Percentiles rank a stretch among this genome's conserved stretches.
Evolutionary conservation across 2,797 vertebrate species (phyloP).

Genomic region (Manis javanica): DNA sequence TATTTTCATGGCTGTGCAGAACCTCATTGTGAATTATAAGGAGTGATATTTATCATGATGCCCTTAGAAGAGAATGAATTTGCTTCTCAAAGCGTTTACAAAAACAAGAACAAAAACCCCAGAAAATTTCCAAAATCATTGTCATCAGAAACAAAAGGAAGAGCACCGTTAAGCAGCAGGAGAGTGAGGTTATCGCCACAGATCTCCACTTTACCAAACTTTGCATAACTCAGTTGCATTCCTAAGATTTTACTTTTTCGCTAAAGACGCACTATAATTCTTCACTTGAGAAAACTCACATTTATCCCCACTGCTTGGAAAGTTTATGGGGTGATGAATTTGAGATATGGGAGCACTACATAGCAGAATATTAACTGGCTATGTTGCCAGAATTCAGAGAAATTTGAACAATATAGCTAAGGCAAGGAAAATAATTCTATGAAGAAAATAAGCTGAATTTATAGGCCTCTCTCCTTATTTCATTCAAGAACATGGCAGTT

Average conservation of each 20-base stretch:
- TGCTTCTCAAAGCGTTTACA: background rate
- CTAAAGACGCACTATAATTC: background rate
- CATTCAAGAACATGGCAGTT: background rate
- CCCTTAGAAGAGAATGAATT: background rate
- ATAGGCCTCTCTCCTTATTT: background rate
- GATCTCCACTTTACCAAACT: background rate
- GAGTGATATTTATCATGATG: background rate
- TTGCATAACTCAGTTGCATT: accelerated
- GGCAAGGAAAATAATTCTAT: background rate
- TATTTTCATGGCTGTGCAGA: background rate
- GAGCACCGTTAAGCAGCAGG: background rate
- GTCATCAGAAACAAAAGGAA: background rate
- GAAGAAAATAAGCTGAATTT: conserved; percentile 5
- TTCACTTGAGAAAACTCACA: conserved; percentile 6
- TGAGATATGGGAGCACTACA: conserved; percentile 36
- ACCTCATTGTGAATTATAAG: background rate
- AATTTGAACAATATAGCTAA: background rate
- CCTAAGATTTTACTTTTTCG: background rate
- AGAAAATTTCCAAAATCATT: background rate
- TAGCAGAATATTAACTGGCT: conserved; percentile 16
- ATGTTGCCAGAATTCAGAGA: background rate
- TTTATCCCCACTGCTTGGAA: background rate
- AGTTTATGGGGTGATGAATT: conserved; percentile 64
- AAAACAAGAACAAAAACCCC: background rate
- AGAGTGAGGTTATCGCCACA: accelerated